Base-by-base conservation (phyloP, 2,797 vertebrate genomes). In the Hemitrygon akajei region DNA sequence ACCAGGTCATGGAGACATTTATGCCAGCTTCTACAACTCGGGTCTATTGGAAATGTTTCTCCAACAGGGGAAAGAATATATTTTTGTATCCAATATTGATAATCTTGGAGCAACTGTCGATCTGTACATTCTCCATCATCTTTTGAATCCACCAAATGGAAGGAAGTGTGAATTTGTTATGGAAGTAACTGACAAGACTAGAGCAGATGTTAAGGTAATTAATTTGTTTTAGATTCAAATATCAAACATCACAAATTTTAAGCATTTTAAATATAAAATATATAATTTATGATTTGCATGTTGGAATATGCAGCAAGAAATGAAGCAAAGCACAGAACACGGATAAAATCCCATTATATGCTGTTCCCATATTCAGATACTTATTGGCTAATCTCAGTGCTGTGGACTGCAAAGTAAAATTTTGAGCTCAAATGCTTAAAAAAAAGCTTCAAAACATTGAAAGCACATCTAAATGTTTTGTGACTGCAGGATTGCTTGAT, bases 51-150 rank as follows among this genome's bases (percentile, higher is more conserved):
- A 99, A 95, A 97, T 96, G 93, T 97, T 99, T 11, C 96, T 99
- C 0, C 95, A 94, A 9, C 97, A 99, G 94, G 98, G 98, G 71
- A 99, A 98, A 95, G 98, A 99, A 94, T 99, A 99, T 95, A 98
- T 99, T 96, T 99, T 99, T 94, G 98, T 99, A 94, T 99, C 98
- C 95, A 99, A 99, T 96, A 99, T 99, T 94, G 98, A 99, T 96
- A 99, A 99, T 95, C 96, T 99, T 96, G 98, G 98, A 30, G 98
- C 98, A 95, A 99, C 98, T 0, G 98, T 99, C 47, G 99, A 99
- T 96, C 97, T 99, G 94, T 97, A 97, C 95, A 98, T 99, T 96
- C 98, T 99, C 73, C 98, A 98, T 95, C 98, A 99, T 94, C 97
- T 99, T 89, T 98, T 98, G 97, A 98, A 97, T 95, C 97, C 98